Evolutionary conservation across 2,797 vertebrate species (phyloP), one percentile per base, ranked within the genome.

Genomic region (Morus bassanus): DNA sequence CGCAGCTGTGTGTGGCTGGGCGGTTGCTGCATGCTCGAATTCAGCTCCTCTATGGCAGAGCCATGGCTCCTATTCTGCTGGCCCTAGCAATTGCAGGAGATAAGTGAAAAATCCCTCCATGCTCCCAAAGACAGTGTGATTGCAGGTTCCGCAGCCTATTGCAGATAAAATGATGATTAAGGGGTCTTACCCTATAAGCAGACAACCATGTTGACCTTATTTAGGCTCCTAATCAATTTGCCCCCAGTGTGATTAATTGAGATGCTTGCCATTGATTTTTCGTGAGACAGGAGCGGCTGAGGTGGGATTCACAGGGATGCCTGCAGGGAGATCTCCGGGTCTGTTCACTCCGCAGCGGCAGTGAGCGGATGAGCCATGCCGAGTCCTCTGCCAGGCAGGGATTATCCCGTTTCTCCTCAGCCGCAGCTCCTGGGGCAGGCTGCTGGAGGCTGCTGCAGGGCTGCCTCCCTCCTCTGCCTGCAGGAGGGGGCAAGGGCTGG

Each of bases 151-250:
- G 48, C 89, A 96, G 86, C 96, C 98, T 96, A 68, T 96, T 96
- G 97, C 96, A 97, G 97, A 96, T 97, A 98, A 98, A 98, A 98
- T 95, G 97, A 98, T 98, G 98, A 98, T 98, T 97, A 98, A 98
- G 97, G 98, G 98, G 98, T 98, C 98, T 96, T 98, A 97, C 97
- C 98, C 98, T 98, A 98, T 98, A 98, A 98, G 98, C 98, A 98
- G 98, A 98, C 98, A 98, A 97, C 97, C 98, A 98, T 98, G 97
- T 98, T 98, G 98, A 98, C 98, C 98, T 98, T 98, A 98, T 98
- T 98, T 98, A 98, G 98, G 98, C 97, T 97, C 92, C 95, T 97
- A 96, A 98, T 98, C 98, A 98, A 98, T 98, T 98, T 98, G 95
- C 95, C 97, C 98, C 98, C 91, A 54, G 93, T 96, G 97, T 98